Evolutionary conservation across 2,797 vertebrate genomes (phyloP), one percentile per base, ranked within the genome.

Genomic region (Sphenopsis melanotis): DNA sequence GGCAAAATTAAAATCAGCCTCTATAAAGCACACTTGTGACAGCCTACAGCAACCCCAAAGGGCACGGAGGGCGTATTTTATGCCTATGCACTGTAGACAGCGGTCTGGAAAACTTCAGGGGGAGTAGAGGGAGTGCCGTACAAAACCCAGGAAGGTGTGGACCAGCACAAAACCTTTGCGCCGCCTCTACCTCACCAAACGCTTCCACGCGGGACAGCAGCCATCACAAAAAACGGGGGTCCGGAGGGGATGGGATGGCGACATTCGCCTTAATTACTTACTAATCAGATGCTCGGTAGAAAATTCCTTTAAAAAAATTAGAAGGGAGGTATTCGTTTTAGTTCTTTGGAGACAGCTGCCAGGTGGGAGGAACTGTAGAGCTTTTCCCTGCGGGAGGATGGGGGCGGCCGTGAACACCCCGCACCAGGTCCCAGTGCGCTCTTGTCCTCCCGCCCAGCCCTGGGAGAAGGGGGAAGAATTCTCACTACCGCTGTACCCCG

Each of bases 1-100:
- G 91, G 94, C 85, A 93, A 95, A 95, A 97, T 95, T 95, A 95
- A 95, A 97, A 85, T 95, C 96, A 97, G 95, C 88, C 83, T 63
- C 69, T 39, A 36, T 34, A 78, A 95, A 92, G 84, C 61, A 52
- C 64, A 30, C 60, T 95, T 91, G 70, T 83, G 85, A 42, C 82
- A 91, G 76, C 27, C 89, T 64, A 56, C 61, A 93, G 76, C 79
- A 86, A 32, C 65, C 79, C 91, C 63, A 50, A 83, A 83, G 0
- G 3, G 89, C 82, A 82, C 24, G 2, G 74, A 80, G 72, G 57
- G 17, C 44, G 24, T n/a, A 75, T 32, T 91, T 87, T 52, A 30
- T 24, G 57, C 79, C 85, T 37, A 29, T 3, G 29, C 1, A 1
- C 17, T 15, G 26, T 11, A 50, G 61, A 23, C n/a, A 16, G 44